A percentile compares a stretch with the other conserved stretches of the same genome.
phyloP scores from a whole-genome alignment of 2,113 vertebrate species.

The Percopsis transmontana region DNA sequence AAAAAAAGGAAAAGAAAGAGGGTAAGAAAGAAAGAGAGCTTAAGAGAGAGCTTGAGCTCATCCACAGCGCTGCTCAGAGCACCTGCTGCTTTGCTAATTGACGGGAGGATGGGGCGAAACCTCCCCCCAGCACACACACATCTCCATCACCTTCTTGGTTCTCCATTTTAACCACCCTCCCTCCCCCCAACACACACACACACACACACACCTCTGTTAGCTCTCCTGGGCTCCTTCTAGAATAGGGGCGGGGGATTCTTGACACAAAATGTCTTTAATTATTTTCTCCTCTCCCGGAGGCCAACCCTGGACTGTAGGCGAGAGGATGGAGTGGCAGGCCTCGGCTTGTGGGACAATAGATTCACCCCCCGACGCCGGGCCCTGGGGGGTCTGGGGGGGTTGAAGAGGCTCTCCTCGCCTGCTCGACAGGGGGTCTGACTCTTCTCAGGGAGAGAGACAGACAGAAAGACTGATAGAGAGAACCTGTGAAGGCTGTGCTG shows the following conservation, averaged over 20 bases:
- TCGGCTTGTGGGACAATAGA: conserved; percentile 76
- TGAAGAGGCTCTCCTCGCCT: conserved; percentile 75
- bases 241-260: conserved; percentile 77
- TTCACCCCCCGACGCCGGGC: conserved; percentile 62
- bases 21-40: neutral
- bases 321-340: conserved; percentile 68
- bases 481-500: conserved; percentile 20
- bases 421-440: conserved; percentile 66
- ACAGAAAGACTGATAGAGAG: conserved; percentile 36
- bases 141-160: conserved; percentile 70
- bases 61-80: conserved; percentile 81
- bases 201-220: conserved; percentile 40
- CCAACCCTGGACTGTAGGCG: conserved; percentile 63
- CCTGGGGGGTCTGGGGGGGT: conserved; percentile 69
- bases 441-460: conserved; percentile 30
- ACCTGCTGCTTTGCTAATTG: conserved; percentile 98
- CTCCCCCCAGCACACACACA: conserved; percentile 59
- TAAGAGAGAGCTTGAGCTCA: conserved; percentile 59
- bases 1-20: conserved; percentile 26
- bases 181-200: conserved; percentile 37
- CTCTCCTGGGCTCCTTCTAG: conserved; percentile 63
- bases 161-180: conserved; percentile 32
- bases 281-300: conserved; percentile 76
- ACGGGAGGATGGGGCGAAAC: conserved; percentile 79
- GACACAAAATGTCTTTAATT: conserved; percentile 93